These are phyloP conservation scores for Umimayanthus kanabou DNA, from an alignment of 92 coral and sea anemone species.

Conservation along the genomic window DNA sequence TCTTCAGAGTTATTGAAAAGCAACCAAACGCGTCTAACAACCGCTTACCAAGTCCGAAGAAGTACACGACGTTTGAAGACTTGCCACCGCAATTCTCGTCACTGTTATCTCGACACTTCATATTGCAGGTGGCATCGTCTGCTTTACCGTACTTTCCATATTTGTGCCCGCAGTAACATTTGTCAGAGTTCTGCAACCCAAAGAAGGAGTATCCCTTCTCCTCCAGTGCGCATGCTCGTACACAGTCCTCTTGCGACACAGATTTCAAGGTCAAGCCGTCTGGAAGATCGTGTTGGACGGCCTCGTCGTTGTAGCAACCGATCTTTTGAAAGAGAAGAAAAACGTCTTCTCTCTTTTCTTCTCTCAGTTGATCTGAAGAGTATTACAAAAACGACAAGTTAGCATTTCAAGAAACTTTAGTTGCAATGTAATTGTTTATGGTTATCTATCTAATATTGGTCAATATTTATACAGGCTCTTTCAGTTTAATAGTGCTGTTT, in stretches of 20 bases:
- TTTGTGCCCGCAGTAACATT: slow-evolving; percentile 92
- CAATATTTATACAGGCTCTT: no score
- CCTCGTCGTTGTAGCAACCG: slow-evolving; percentile 90
- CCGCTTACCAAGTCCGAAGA: slow-evolving; percentile 91
- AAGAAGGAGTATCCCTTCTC: slow-evolving; percentile 93
- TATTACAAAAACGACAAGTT: background rate
- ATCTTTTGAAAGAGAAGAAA: slow-evolving; percentile 94
- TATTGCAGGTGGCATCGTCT: slow-evolving; percentile 73
- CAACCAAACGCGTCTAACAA: background rate
- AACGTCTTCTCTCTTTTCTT: slow-evolving; percentile 93
- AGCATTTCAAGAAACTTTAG: background rate
- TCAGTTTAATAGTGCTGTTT: no score
- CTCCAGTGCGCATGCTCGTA: slow-evolving; percentile 92
- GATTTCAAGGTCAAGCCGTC: slow-evolving; percentile 62
- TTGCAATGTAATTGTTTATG: background rate
- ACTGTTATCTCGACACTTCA: slow-evolving; percentile 84
- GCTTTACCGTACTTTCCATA: slow-evolving; percentile 94
- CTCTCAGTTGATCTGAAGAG: slow-evolving; percentile 66
- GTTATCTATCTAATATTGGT: background rate
- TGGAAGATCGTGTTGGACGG: slow-evolving; percentile 73
- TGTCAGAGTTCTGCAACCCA: slow-evolving; percentile 88
- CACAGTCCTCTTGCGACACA: slow-evolving; percentile 93
- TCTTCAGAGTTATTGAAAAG: background rate
- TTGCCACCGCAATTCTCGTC: slow-evolving; percentile 98
- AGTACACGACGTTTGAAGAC: slow-evolving; percentile 85